phyloP scores from a whole-genome alignment of 2,797 vertebrate genomes.

The Arvicola amphibius region DNA sequence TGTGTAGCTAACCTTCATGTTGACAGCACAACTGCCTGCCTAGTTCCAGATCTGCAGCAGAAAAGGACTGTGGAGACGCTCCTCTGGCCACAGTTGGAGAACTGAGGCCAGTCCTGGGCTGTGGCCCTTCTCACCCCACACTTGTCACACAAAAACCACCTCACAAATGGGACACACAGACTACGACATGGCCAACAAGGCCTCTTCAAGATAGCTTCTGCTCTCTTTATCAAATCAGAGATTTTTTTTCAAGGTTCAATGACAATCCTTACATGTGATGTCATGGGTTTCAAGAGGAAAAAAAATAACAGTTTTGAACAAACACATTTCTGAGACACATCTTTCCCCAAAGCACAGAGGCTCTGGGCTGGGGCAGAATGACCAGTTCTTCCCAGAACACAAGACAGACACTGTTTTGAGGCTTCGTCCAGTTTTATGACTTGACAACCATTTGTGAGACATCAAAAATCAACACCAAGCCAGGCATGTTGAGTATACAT shows the following conservation, averaged over 20 bases:
- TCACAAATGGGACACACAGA: neutral
- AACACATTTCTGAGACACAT: neutral
- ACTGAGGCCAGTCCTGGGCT: neutral
- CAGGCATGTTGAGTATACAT: neutral
- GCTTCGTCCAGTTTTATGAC: neutral
- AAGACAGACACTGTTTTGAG: neutral
- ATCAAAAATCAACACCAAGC: neutral
- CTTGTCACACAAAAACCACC: neutral
- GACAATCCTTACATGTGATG: neutral
- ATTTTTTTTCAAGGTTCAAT: too few species aligned
- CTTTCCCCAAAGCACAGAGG: neutral
- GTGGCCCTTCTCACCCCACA: neutral
- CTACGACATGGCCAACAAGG: neutral
- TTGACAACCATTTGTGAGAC: neutral
- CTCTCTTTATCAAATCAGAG: neutral
- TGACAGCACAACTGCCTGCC: fast-evolving
- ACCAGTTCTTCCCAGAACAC: neutral
- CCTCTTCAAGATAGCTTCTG: neutral
- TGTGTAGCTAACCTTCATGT: fast-evolving
- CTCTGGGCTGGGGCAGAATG: neutral
- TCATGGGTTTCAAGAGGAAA: fast-evolving
- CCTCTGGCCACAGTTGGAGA: neutral
- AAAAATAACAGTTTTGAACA: neutral
- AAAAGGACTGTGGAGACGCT: fast-evolving
- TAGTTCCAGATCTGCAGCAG: fast-evolving